Evolutionary conservation across 2,797 vertebrate species (phyloP).

Genomic region (Pangasius larnaudii): DNA sequence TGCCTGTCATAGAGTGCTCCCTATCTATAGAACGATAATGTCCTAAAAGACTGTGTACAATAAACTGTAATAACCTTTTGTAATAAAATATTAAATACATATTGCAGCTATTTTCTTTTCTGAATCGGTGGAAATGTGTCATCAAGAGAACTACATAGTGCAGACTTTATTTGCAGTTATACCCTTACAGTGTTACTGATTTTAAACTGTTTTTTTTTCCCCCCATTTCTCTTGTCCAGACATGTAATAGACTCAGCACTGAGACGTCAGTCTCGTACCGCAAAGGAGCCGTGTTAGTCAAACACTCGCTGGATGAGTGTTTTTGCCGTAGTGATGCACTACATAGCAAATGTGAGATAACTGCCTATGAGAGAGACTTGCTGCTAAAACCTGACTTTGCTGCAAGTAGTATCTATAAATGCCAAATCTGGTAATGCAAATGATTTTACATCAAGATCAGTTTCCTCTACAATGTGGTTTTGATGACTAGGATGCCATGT

Average conservation of each 20-base stretch:
- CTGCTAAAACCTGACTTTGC: too few species aligned
- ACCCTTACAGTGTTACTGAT: neutral
- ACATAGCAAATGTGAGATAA: neutral
- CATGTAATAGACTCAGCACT: neutral
- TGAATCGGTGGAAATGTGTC: neutral
- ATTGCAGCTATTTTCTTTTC: neutral
- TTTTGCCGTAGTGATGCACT: neutral
- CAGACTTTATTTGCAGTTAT: neutral
- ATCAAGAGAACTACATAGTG: neutral
- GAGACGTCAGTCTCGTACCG: neutral
- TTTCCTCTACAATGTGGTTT: neutral
- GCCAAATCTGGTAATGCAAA: neutral
- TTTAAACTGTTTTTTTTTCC: neutral
- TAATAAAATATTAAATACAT: conserved; percentile 83
- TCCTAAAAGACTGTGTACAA: conserved; percentile 89
- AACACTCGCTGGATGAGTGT: neutral
- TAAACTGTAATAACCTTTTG: conserved; percentile 90
- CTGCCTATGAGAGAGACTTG: too few species aligned
- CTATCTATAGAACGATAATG: conserved; percentile 86
- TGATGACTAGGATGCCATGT: neutral
- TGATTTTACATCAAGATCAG: neutral
- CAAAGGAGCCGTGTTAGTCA: neutral
- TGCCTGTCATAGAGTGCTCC: conserved; percentile 82
- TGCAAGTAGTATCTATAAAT: neutral
- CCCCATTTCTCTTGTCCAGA: neutral